Percentiles rank a stretch among this genome's conserved stretches.
phyloP scores from a whole-genome alignment of 2,888 invertebrate species.

The Oeneis ivallda region DNA sequence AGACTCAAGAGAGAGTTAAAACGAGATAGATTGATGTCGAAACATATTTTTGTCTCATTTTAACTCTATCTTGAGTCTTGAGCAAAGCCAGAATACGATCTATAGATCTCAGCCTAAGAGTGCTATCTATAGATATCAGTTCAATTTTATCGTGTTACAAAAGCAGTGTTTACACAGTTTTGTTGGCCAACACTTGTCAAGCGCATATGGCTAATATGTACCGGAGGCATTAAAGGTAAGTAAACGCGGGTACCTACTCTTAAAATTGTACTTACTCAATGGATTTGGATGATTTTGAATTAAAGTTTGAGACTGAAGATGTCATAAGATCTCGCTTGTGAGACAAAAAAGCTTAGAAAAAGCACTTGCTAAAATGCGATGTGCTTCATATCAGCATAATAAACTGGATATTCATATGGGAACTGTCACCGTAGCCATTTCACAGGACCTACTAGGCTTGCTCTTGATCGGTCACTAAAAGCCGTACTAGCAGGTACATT shows the following conservation, averaged over 20 bases:
- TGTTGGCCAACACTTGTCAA: not conserved
- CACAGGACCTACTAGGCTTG: no score
- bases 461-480: no score
- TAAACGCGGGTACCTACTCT: slow-evolving; percentile 16
- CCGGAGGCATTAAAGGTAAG: slow-evolving; percentile 39
- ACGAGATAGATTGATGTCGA: no score
- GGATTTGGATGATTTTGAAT: slow-evolving; percentile 36
- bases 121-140: no score
- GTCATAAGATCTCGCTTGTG: not conserved
- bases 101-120: no score
- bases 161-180: no score
- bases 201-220: not conserved
- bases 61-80: no score
- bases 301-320: slow-evolving; percentile 50
- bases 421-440: not conserved
- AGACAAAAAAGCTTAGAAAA: slow-evolving; percentile 25
- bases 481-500: no score
- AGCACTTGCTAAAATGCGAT: slow-evolving; percentile 39
- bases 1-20: no score
- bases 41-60: no score
- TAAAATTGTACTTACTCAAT: slow-evolving; percentile 34
- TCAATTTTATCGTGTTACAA: no score
- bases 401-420: slow-evolving; percentile 1
- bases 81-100: no score
- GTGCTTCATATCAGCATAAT: slow-evolving; percentile 36